These are phyloP conservation scores for Henricia sp. DNA, from an alignment of 53 echinoderm and acorn worm species.

Conservation along the genomic window DNA sequence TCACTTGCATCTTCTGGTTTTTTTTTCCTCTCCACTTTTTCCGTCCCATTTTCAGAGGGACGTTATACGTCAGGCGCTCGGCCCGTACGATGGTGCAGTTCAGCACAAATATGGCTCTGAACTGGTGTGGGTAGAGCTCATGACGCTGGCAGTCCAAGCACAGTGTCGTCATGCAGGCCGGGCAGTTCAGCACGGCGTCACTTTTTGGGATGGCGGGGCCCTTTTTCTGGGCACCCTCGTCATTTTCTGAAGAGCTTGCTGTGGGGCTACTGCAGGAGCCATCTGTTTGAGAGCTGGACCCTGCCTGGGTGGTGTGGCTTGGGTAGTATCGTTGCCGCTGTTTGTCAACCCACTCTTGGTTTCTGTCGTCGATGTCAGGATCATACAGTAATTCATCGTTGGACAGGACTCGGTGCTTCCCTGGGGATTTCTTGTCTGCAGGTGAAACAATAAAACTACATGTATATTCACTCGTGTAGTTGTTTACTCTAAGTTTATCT, in stretches of 20 bases:
- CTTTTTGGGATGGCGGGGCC: constrained; percentile 48
- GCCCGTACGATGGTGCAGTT: constrained; percentile 84
- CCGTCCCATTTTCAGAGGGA: constrained; percentile 65
- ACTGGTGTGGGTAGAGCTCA: constrained; percentile 92
- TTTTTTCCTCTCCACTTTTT: constrained; percentile 62
- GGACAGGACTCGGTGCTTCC: constrained; percentile 74
- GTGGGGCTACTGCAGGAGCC: neutral
- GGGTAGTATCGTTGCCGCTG: constrained; percentile 87
- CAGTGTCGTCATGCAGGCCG: constrained; percentile 93
- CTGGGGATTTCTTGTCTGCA: constrained; percentile 69
- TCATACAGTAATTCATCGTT: constrained; percentile 96
- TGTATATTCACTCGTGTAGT: too few species aligned
- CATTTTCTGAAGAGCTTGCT: neutral
- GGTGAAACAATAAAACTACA: too few species aligned
- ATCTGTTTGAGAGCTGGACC: neutral
- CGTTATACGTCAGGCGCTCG: constrained; percentile 77
- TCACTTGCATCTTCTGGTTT: constrained; percentile 37
- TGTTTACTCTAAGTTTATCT: too few species aligned
- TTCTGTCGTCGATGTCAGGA: constrained; percentile 90
- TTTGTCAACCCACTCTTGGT: constrained; percentile 95
- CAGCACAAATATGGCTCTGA: constrained; percentile 93
- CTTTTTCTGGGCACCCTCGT: neutral
- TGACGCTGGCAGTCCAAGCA: constrained; percentile 98
- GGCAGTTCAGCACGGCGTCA: constrained; percentile 96
- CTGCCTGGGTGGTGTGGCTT: constrained; percentile 1